Conservation (phyloP, 1,140 invertebrate species). For the Epicauta chinensis region DNA sequence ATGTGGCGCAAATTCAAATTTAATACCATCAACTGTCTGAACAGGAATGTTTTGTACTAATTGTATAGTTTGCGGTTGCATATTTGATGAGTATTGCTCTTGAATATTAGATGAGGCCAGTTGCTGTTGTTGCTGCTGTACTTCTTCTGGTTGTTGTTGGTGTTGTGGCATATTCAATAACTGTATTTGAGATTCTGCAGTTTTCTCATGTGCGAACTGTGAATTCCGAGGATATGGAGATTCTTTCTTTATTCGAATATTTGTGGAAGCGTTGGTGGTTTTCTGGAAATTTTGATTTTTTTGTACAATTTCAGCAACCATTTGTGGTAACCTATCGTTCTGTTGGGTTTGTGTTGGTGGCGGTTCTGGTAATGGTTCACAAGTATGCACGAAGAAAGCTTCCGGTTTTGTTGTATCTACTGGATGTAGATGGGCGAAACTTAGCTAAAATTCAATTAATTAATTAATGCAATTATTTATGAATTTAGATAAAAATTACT, state of each 20-base stretch:
- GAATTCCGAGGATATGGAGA: too few relatives aligned
- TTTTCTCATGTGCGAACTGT: not conserved
- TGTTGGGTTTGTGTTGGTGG: slow-evolving; percentile 24
- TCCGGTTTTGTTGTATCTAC: slow-evolving; percentile 27
- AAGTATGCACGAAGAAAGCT: slow-evolving; percentile 38
- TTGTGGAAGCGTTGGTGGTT: not conserved
- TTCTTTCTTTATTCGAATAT: too few relatives aligned
- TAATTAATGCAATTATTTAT: not conserved
- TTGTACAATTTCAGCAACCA: slow-evolving; percentile 35
- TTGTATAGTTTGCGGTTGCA: slow-evolving; percentile 17
- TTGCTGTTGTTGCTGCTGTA: slow-evolving; percentile 1
- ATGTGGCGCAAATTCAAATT: slow-evolving; percentile 24
- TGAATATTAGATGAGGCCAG: too few relatives aligned
- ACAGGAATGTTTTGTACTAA: slow-evolving; percentile 27
- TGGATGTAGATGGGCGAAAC: slow-evolving; percentile 38
- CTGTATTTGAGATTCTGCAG: not conserved
- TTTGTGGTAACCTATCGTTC: slow-evolving; percentile 30
- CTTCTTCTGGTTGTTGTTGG: not conserved
- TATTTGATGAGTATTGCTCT: not conserved
- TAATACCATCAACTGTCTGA: slow-evolving; percentile 24
- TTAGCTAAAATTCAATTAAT: slow-evolving; percentile 32
- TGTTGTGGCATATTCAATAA: not conserved
- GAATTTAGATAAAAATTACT: slow-evolving; percentile 27
- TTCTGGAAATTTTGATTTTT: slow-evolving; percentile 16
- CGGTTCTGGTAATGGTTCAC: slow-evolving; percentile 33